These are phyloP conservation scores for Nasonia giraulti DNA, from an alignment of 1,140 invertebrate species.

Conservation along the genomic window DNA sequence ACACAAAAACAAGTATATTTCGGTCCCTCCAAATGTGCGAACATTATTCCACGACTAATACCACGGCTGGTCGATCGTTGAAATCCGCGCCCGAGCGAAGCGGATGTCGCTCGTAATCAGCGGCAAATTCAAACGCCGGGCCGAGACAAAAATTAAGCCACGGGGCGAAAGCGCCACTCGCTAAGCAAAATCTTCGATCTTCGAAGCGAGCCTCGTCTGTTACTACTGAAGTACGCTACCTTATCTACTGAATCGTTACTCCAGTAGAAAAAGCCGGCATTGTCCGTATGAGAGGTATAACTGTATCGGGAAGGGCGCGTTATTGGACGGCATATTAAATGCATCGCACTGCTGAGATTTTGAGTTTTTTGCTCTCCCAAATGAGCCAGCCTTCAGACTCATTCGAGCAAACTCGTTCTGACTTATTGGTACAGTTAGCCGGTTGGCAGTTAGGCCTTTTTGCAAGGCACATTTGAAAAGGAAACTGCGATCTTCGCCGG, in stretches of 20 bases:
- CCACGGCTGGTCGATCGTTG: neutral
- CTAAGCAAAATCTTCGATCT: neutral
- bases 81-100: constrained; percentile 1
- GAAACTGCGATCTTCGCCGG: neutral
- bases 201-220: neutral
- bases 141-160: neutral
- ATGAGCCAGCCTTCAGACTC: too few species aligned
- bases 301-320: too few species aligned
- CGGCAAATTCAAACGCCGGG: constrained; percentile 40
- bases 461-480: neutral
- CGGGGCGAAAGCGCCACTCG: neutral
- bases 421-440: neutral
- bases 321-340: neutral
- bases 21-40: neutral
- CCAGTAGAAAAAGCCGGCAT: too few species aligned
- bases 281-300: too few species aligned
- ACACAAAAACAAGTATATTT: neutral
- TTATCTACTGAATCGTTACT: neutral
- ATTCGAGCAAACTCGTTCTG: too few species aligned
- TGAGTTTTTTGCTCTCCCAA: too few species aligned
- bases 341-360: too few species aligned
- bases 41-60: neutral
- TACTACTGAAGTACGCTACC: neutral
- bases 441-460: neutral
- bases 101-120: constrained; percentile 37